phyloP scores from a whole-genome alignment of 1,140 invertebrate genomes.

The Pseudomyrmex cubaensis region DNA sequence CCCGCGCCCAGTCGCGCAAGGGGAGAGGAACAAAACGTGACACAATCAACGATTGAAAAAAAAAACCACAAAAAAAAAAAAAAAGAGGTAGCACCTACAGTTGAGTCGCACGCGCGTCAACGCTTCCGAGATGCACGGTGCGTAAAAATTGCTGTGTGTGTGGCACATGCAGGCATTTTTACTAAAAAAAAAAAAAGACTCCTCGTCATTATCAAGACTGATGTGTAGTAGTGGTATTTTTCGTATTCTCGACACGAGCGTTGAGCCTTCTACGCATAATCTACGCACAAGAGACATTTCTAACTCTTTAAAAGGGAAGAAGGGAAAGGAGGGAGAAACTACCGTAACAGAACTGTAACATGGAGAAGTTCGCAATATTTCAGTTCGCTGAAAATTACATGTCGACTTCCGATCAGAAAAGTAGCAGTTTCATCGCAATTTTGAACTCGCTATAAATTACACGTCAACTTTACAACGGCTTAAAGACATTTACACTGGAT shows the following conservation, averaged over 20 bases:
- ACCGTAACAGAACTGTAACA: too few species aligned
- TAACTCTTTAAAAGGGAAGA: too few species aligned
- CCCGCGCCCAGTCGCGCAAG: conserved; percentile 14
- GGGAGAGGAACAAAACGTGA: conserved; percentile 28
- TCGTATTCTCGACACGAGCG: conserved; percentile 54
- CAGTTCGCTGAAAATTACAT: too few species aligned
- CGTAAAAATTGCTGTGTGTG: conserved; percentile 62
- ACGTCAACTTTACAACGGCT: too few species aligned
- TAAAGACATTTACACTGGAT: too few species aligned
- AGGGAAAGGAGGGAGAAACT: too few species aligned
- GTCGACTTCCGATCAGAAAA: too few species aligned
- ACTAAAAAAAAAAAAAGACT: conserved; percentile 31
- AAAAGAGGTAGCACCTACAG: conserved; percentile 63
- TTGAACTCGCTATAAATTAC: too few species aligned
- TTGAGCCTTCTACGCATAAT: conserved; percentile 22
- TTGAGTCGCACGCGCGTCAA: conserved; percentile 70
- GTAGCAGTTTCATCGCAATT: too few species aligned
- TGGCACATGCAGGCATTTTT: conserved; percentile 70
- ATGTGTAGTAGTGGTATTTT: not conserved
- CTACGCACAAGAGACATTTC: not conserved
- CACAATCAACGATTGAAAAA: conserved; percentile 38
- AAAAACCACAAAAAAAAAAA: too few species aligned
- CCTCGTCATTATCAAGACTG: conserved; percentile 32
- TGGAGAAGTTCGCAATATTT: too few species aligned
- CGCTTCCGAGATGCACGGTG: conserved; percentile 75